A percentile compares a stretch with the other conserved stretches of the same genome.
phyloP scores from a whole-genome alignment of 2,888 invertebrate genomes.

The Onthophagus sagittarius region DNA sequence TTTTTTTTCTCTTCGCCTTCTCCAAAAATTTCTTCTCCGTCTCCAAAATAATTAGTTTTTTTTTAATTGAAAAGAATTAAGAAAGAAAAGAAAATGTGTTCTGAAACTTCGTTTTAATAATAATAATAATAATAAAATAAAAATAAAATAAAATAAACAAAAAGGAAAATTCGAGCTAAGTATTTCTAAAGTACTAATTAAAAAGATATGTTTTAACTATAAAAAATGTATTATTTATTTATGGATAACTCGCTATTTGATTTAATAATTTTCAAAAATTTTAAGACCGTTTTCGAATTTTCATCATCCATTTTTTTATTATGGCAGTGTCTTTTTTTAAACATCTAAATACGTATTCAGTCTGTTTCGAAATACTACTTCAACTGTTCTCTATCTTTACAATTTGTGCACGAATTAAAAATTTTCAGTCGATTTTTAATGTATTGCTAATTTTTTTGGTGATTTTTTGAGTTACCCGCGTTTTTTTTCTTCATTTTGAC shows the following conservation, averaged over 20 bases:
- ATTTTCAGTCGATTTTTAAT: slow-evolving; percentile 3
- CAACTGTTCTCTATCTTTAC: not conserved
- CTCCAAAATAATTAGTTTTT: not conserved
- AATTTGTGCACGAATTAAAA: slow-evolving; percentile 2
- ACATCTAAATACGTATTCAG: not conserved
- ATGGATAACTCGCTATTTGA: not conserved
- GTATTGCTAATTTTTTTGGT: not conserved
- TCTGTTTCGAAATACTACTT: not conserved
- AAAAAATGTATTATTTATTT: not conserved
- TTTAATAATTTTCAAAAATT: not conserved
- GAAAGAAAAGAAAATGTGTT: not conserved
- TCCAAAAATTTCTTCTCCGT: not conserved
- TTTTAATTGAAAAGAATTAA: not conserved
- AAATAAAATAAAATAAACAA: not conserved
- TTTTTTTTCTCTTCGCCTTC: not conserved
- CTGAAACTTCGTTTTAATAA: not conserved
- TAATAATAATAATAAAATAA: not conserved
- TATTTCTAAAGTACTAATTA: not conserved
- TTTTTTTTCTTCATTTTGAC: not conserved
- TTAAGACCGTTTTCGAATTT: not conserved
- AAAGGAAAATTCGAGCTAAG: not conserved
- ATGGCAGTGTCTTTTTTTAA: not conserved
- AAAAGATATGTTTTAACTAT: not conserved
- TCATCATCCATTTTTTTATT: not conserved
- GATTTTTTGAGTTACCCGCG: not conserved